Evolutionary conservation across 2,888 invertebrate species (phyloP).

Genomic region (Drosophila maculinotata): DNA sequence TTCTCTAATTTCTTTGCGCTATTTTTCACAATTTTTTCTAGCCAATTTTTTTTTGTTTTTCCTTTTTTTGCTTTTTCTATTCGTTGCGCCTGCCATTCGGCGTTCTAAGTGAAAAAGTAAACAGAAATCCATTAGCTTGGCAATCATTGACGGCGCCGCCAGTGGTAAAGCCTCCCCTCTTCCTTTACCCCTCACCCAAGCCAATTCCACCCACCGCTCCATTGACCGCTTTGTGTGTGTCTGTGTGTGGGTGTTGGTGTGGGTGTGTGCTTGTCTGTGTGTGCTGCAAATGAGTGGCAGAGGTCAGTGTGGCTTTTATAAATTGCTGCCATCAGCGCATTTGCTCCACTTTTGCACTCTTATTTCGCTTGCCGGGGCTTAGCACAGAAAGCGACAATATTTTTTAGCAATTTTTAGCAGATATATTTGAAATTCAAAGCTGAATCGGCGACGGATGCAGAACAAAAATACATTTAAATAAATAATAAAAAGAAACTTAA

Average conservation of each 20-base stretch:
- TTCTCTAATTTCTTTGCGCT: conserved; percentile 74
- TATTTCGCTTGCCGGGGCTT: conserved; percentile 32
- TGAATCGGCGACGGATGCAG: not conserved
- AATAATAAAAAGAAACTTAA: conserved; percentile 51
- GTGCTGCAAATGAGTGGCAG: conserved; percentile 32
- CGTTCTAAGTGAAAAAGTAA: conserved; percentile 82
- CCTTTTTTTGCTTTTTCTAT: conserved; percentile 44
- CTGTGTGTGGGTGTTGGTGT: conserved; percentile 14
- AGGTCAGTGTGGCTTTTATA: conserved; percentile 68
- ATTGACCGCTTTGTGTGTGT: conserved; percentile 3
- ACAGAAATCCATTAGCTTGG: conserved; percentile 83
- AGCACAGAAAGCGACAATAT: conserved; percentile 14
- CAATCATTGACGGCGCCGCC: conserved; percentile 80
- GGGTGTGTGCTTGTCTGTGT: conserved; percentile 18
- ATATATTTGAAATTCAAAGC: conserved; percentile 14
- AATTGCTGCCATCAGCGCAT: conserved; percentile 75
- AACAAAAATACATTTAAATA: conserved; percentile 52
- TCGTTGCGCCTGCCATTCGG: conserved; percentile 33
- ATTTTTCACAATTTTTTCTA: conserved; percentile 63
- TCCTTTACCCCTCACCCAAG: not conserved
- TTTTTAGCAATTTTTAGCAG: conserved; percentile 22
- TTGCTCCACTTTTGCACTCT: conserved; percentile 65
- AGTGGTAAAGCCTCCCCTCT: conserved; percentile 15
- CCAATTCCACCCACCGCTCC: conserved; percentile 7
- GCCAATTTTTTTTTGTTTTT: conserved; percentile 11